These are phyloP conservation scores for Eudemis profundana DNA, from an alignment of 2,888 invertebrate species.

Conservation along the genomic window DNA sequence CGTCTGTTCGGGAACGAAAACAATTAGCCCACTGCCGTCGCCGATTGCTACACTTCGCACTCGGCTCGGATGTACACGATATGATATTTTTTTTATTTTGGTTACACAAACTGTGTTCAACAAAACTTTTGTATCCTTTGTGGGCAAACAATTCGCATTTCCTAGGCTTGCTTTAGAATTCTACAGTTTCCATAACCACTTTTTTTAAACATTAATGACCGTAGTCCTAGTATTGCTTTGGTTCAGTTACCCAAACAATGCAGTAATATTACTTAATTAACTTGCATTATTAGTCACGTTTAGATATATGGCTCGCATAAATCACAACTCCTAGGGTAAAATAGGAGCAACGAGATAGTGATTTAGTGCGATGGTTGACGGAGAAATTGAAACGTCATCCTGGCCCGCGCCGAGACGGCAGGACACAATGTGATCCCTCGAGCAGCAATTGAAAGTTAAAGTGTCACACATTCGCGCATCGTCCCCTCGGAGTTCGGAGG, in stretches of 20 bases:
- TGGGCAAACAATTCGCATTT: conserved; percentile 9
- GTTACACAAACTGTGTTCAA: conserved; percentile 12
- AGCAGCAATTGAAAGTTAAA: not conserved
- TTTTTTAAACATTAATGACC: too few species aligned
- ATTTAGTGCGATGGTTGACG: conserved; percentile 58
- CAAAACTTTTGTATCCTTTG: conserved; percentile 1
- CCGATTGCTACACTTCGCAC: conserved; percentile 23
- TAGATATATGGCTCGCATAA: conserved; percentile 1
- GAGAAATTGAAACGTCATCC: conserved; percentile 53
- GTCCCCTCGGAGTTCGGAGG: not conserved
- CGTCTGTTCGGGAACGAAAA: conserved; percentile 62
- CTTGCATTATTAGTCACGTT: not conserved
- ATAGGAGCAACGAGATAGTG: conserved; percentile 57
- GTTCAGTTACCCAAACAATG: too few species aligned
- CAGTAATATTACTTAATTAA: not conserved
- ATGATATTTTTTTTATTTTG: conserved; percentile 15
- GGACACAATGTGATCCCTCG: not conserved
- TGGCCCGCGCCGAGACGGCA: not conserved
- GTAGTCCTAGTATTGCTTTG: too few species aligned
- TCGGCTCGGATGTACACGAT: not conserved
- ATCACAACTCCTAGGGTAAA: conserved; percentile 2
- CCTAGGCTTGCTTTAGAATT: not conserved
- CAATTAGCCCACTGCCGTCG: conserved; percentile 70
- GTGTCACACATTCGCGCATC: not conserved
- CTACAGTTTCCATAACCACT: not conserved